Evolutionary conservation across 2,113 vertebrate genomes (phyloP), one percentile per base, ranked within the genome.

Genomic region (Labrus mixtus): DNA sequence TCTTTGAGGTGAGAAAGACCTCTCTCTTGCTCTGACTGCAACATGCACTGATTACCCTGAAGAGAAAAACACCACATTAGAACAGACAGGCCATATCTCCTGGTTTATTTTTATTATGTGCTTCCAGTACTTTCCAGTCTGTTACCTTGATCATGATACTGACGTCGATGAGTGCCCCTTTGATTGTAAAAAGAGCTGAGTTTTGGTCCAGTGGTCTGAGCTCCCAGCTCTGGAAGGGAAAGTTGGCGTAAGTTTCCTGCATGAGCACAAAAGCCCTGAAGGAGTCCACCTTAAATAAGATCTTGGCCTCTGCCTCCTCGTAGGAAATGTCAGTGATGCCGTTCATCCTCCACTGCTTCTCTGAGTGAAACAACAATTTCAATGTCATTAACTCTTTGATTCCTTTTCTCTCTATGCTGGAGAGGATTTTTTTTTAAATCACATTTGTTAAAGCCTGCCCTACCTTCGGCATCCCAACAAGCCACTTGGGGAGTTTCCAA

Each of bases 141-240:
- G 22, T 59, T 87, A 95, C 97, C 95, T 96, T 93, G 76, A 99
- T 85, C 1, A 86, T 94, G 81, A 99, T 95, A 51, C 90, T 92
- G 83, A 99, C 70, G 6, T 93, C 89, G 0, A 92, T 81, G 58
- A 95, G 93, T 0, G 88, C 83, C 12, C 96, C 90, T 0, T 75
- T 89, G 69, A 98, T 51, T 0, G 12, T 92, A 61, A 96, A 74
- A 1, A 95, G 39, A 3, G 87, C 95, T 2, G 93, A 83, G 78
- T 97, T 84, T 2, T 20, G 17, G 0, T 75, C 93, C 2, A 91
- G 70, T 0, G 96, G 96, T 11, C 37, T 89, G 11, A 99, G 80
- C 76, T 97, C 95, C 97, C 97, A 98, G 1, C 90, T 94, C 70
- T 88, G 94, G 53, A 96, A 97, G 0, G 97, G 97, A 93, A 98